phyloP scores from a whole-genome alignment of 2,797 vertebrate genomes.

The Syndactyla subalaris region DNA sequence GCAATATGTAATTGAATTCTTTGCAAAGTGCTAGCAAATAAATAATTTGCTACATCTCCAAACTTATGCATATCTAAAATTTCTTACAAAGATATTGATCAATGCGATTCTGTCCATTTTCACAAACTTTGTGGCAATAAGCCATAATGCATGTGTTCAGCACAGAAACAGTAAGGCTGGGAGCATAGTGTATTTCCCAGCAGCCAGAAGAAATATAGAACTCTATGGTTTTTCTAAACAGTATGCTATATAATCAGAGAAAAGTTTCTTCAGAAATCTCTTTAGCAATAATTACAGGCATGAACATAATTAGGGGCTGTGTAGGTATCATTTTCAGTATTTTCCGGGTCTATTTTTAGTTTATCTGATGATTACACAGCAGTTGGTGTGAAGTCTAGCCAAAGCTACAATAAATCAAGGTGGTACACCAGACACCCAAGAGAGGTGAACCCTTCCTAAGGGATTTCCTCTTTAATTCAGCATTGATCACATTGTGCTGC shows the following conservation, averaged over 20 bases:
- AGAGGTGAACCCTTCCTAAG: not conserved
- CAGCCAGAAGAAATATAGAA: not conserved
- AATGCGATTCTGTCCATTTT: not conserved
- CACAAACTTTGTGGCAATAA: not conserved
- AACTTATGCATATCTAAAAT: not conserved
- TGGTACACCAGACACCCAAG: not conserved
- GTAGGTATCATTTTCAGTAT: not conserved
- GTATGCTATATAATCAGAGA: not conserved
- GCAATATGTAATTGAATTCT: not conserved
- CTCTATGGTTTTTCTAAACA: not conserved
- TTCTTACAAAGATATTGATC: not conserved
- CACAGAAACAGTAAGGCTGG: not conserved
- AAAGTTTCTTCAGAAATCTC: not conserved
- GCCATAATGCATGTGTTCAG: not conserved
- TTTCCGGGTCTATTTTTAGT: not conserved
- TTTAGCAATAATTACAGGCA: not conserved
- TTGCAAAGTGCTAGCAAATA: not conserved
- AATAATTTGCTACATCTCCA: not conserved
- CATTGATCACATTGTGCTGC: rapidly evolving
- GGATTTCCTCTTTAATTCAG: not conserved
- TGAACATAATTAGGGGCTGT: not conserved
- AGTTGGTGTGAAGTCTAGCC: not conserved
- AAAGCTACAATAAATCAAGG: not conserved
- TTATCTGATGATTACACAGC: not conserved
- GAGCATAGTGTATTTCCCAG: not conserved